Conservation (phyloP, 2,113 vertebrate genomes). For the Scophthalmus maximus region DNA sequence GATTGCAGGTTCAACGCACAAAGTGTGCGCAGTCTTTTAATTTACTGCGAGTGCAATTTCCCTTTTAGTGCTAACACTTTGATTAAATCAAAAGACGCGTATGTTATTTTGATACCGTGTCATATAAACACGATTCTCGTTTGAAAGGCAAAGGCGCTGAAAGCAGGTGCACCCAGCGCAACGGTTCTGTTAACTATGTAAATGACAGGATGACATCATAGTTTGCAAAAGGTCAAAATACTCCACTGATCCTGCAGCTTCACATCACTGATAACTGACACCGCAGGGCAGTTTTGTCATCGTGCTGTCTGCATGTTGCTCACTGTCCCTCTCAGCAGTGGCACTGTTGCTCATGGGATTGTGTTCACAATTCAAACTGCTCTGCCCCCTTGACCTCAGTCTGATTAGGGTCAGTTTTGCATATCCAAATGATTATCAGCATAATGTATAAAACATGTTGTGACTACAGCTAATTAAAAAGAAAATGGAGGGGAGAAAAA, state of each 20-base stretch:
- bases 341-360: constrained; percentile 4
- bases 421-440: background rate
- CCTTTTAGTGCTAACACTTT: constrained; percentile 40
- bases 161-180: constrained; percentile 17
- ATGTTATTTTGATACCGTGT: constrained; percentile 33
- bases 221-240: constrained; percentile 71
- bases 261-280: constrained; percentile 65
- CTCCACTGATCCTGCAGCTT: constrained; percentile 50
- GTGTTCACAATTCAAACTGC: background rate
- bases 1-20: constrained; percentile 45
- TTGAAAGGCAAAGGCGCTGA: constrained; percentile 28
- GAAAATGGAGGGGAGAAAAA: background rate
- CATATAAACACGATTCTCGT: constrained; percentile 2
- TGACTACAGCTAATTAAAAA: background rate
- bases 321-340: constrained; percentile 35
- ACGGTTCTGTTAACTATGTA: constrained; percentile 50
- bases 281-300: constrained; percentile 44
- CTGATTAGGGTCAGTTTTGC: background rate
- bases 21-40: constrained; percentile 35
- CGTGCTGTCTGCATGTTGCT: background rate
- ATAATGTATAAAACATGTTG: no score
- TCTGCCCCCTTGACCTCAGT: background rate
- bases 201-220: constrained; percentile 60
- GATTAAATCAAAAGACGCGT: constrained; percentile 41
- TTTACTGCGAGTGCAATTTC: constrained; percentile 51